Evolutionary conservation across 2,113 vertebrate genomes (phyloP), one percentile per base, ranked within the genome.

Genomic region (Trogon melanurus): DNA sequence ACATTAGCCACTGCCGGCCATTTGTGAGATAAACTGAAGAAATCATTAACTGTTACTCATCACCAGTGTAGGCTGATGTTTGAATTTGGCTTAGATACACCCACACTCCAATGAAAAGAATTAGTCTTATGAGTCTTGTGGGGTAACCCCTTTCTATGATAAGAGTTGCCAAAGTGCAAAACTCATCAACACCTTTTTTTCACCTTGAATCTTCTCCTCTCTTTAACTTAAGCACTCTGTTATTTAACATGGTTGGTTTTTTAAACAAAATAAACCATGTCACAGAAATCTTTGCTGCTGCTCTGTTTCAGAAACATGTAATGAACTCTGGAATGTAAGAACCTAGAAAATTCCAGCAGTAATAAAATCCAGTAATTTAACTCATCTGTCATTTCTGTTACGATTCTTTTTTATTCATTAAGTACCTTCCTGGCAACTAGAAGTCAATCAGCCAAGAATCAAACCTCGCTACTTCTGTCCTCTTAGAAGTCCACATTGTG

Each of bases 251-350:
- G 34, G 22, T 20, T 76, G 13, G 0, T 62, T 78, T 89, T 78
- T 34, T 2, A 69, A 91, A 85, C 32, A 88, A 90, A 72, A 50
- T 26, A 88, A 91, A 76, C 18, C n/a, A 50, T 47, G 70, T 78
- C 88, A 66, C 74, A 91, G 62, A 83, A 94, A 79, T 70, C 34
- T 85, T 61, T 79, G 65, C 41, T 76, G 75, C 58, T 79, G 41
- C 18, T 86, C 48, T 88, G 23, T 88, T 96, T 92, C 79, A 92
- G 85, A 89, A 92, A 86, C 69, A 79, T 4, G 21, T 32, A 84
- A 65, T 19, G 36, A 93, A 74, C 53, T 65, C 32, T 16, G 44
- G 69, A 80, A 92, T 22, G 8, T 22, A 81, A 91, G 48, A 93
- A 67, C 32, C 44, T 38, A 93, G 48, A 89, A 92, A 72, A 78